Conservation (phyloP, 2,888 invertebrate species). For the Callinectes sapidus region DNA sequence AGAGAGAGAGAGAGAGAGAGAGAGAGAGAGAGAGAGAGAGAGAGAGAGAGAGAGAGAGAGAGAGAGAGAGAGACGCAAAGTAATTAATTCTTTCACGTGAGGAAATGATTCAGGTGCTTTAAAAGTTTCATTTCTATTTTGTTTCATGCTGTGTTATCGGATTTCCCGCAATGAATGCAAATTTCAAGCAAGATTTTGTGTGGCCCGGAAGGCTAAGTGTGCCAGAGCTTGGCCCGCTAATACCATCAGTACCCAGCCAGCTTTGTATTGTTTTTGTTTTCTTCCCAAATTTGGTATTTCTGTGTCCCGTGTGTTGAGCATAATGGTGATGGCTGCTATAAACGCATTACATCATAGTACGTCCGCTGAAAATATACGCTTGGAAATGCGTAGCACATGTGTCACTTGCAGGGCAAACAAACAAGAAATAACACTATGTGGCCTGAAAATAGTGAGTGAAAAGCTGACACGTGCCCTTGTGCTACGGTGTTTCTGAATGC, state of each 20-base stretch:
- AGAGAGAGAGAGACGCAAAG: neutral
- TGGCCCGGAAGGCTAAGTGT: neutral
- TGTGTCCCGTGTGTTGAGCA: neutral
- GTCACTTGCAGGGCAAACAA: neutral
- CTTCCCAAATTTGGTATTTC: neutral
- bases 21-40: slow-evolving; percentile 11
- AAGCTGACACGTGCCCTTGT: neutral
- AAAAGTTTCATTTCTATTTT: neutral
- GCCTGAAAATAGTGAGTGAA: neutral
- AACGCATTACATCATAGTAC: neutral
- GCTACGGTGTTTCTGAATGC: neutral
- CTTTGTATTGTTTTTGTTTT: slow-evolving; percentile 3
- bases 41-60: slow-evolving; percentile 22
- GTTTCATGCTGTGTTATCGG: neutral
- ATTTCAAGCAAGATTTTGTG: neutral
- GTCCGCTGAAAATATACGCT: neutral
- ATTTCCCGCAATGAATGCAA: neutral
- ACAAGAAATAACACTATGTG: neutral
- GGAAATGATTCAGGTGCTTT: neutral
- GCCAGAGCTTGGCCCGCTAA: neutral
- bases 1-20: slow-evolving; percentile 17
- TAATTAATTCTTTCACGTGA: slow-evolving; percentile 2
- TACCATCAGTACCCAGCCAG: neutral
- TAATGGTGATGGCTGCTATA: neutral
- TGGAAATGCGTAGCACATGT: neutral